Percentiles rank a stretch among this genome's conserved stretches.
phyloP scores from a whole-genome alignment of 2,113 vertebrate genomes.

The Oostethus manadensis region DNA sequence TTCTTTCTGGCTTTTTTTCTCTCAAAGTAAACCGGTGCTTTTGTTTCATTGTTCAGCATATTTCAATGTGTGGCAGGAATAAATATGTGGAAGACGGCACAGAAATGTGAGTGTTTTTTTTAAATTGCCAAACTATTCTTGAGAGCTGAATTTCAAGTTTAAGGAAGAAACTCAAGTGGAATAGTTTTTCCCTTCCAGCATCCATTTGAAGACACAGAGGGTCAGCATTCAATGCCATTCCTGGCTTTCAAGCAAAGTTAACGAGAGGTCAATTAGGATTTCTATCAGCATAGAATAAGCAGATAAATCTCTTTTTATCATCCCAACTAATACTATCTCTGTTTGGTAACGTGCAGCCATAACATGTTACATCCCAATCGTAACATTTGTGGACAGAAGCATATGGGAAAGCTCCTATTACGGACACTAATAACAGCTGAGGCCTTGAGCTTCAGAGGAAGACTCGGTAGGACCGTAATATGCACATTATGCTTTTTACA shows the following conservation, averaged over 20 bases:
- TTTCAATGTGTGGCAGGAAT: background rate
- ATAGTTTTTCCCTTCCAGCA: background rate
- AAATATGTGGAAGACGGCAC: background rate
- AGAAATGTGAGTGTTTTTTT: background rate
- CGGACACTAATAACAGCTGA: conserved; percentile 56
- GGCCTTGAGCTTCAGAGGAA: conserved; percentile 47
- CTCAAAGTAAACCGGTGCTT: background rate
- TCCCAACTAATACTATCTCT: conserved; percentile 33
- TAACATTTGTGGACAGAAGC: conserved; percentile 63
- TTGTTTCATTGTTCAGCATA: background rate
- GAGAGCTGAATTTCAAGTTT: background rate
- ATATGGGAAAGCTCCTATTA: conserved; percentile 62
- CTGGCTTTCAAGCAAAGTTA: conserved; percentile 35
- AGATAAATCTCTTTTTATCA: conserved; percentile 22
- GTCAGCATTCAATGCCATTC: conserved; percentile 8
- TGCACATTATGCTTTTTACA: conserved; percentile 58
- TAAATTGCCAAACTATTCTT: background rate
- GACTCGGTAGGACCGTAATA: conserved; percentile 54
- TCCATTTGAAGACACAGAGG: conserved; percentile 11
- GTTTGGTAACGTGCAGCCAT: conserved; percentile 63
- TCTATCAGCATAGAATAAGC: conserved; percentile 26
- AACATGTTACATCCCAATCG: conserved; percentile 63
- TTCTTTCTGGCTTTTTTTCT: background rate
- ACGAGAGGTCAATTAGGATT: conserved; percentile 35
- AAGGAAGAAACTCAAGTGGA: background rate